phyloP scores from a whole-genome alignment of 2,888 invertebrate genomes.

The Muscina levida region DNA sequence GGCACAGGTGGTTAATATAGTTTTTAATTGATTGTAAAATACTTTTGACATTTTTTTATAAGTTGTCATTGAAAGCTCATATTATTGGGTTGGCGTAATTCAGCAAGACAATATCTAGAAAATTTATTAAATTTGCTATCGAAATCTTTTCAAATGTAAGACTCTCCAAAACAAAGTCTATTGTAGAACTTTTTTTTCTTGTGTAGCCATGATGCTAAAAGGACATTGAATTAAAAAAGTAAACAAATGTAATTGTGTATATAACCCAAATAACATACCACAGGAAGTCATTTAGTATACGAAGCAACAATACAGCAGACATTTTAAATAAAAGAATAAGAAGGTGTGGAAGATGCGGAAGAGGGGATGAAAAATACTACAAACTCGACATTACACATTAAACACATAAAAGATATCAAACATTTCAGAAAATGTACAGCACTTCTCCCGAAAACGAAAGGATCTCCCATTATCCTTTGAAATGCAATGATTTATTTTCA shows the following conservation, averaged over 20 bases:
- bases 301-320: conserved; percentile 68
- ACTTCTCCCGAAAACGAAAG: conserved; percentile 9
- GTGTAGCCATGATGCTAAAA: conserved; percentile 40
- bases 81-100: no score
- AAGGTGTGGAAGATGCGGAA: conserved; percentile 13
- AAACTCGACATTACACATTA: conserved; percentile 6
- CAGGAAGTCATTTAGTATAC: conserved; percentile 77
- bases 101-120: no score
- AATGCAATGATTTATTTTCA: conserved; percentile 75
- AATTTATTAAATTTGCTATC: no score
- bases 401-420: conserved; percentile 7
- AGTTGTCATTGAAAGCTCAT: no score
- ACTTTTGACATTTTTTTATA: no score
- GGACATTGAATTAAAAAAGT: conserved; percentile 43
- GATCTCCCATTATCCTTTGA: conserved; percentile 14
- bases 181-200: conserved; percentile 3
- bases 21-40: no score
- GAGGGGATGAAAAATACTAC: conserved; percentile 21
- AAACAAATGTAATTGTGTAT: conserved; percentile 51
- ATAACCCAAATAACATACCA: conserved; percentile 69
- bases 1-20: no score
- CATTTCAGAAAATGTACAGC: conserved; percentile 24
- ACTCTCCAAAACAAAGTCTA: no score
- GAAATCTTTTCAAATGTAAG: no score
- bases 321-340: conserved; percentile 37